phyloP scores from a whole-genome alignment of 2,113 vertebrate genomes.

The Pangasianodon gigas region DNA sequence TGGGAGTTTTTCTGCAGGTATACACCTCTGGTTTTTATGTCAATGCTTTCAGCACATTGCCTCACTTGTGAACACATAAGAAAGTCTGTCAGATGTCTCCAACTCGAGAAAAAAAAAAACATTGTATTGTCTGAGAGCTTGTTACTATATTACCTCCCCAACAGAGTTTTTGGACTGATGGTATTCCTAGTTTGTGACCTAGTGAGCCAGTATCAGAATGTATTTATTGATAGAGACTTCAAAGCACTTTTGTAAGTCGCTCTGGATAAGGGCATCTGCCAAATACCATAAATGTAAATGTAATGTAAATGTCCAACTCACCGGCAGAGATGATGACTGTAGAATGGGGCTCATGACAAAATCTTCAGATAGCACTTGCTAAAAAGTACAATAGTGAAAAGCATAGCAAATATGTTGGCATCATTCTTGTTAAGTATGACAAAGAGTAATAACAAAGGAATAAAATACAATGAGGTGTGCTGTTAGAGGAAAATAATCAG shows the following conservation, averaged over 20 bases:
- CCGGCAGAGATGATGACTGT: background rate
- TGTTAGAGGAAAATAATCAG: background rate
- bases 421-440: background rate
- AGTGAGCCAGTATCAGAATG: too few species aligned
- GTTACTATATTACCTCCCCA: too few species aligned
- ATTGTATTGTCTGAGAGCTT: too few species aligned
- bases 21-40: conserved; percentile 10
- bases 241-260: too few species aligned
- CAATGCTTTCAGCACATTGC: background rate
- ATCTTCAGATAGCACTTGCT: background rate
- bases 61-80: background rate
- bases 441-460: background rate
- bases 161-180: too few species aligned
- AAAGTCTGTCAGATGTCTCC: background rate
- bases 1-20: conserved; percentile 99
- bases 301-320: too few species aligned
- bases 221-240: too few species aligned
- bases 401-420: background rate
- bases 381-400: background rate
- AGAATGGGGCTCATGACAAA: background rate
- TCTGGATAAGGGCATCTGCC: too few species aligned
- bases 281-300: too few species aligned
- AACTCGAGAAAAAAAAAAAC: too few species aligned
- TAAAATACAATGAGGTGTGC: background rate
- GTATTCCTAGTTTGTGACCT: too few species aligned